These are phyloP conservation scores for Epinotia bilunana DNA, from an alignment of 2,888 invertebrate genomes.

Conservation along the genomic window DNA sequence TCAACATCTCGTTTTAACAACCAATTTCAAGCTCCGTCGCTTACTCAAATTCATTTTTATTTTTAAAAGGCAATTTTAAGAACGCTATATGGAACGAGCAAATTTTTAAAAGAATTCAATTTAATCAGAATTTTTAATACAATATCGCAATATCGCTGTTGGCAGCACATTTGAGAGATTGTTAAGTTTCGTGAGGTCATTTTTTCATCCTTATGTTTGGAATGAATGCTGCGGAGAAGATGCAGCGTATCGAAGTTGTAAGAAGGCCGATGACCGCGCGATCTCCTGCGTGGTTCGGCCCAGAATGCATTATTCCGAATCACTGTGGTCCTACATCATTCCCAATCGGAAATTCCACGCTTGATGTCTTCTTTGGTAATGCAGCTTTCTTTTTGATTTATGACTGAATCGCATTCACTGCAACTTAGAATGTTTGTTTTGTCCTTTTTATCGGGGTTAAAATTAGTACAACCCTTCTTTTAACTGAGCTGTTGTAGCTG, in stretches of 20 bases:
- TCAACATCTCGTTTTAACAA: conserved; percentile 49
- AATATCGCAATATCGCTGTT: conserved; percentile 49
- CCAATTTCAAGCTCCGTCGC: conserved; percentile 48
- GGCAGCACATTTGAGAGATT: conserved; percentile 62
- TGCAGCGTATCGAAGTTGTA: conserved; percentile 58
- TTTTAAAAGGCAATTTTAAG: conserved; percentile 34
- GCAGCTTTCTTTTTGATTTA: conserved; percentile 79
- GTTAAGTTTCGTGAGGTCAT: conserved; percentile 58
- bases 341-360: conserved; percentile 76
- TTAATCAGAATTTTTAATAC: conserved; percentile 32
- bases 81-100: conserved; percentile 26
- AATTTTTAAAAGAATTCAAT: conserved; percentile 22
- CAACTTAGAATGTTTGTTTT: conserved; percentile 56
- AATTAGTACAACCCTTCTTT: conserved; percentile 4
- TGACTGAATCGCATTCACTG: conserved; percentile 64
- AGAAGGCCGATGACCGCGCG: conserved; percentile 75
- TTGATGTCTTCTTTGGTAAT: conserved; percentile 76
- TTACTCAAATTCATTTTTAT: conserved; percentile 45
- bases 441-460: conserved; percentile 3
- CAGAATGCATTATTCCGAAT: conserved; percentile 77
- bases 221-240: conserved; percentile 55
- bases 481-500: background rate
- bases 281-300: conserved; percentile 72
- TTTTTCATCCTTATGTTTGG: conserved; percentile 66
- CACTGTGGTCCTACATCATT: conserved; percentile 73